A percentile compares a stretch with the other conserved stretches of the same genome.
Conservation (phyloP, 2,113 vertebrate genomes). For the Hemiprocne comata region DNA sequence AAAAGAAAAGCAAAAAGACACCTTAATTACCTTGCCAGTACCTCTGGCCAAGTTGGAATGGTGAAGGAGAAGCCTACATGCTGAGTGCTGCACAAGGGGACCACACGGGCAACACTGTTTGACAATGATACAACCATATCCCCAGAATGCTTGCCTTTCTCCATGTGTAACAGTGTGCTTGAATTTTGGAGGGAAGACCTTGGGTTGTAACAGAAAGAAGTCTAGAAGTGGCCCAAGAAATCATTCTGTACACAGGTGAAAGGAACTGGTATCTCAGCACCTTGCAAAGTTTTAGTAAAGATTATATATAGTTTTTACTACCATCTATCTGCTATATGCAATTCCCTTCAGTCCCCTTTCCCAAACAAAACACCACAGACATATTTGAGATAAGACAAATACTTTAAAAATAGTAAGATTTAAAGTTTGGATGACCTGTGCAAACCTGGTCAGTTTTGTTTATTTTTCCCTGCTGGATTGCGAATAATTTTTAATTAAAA, state of each 20-base stretch:
- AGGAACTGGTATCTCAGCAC: not conserved
- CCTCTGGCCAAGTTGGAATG: not conserved
- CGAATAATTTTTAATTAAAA: not conserved
- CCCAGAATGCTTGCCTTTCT: not conserved
- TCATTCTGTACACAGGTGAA: not conserved
- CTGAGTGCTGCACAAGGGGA: not conserved
- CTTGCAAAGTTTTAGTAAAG: not conserved
- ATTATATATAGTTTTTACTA: not conserved
- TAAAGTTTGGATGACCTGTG: not conserved
- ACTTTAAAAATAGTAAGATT: not conserved
- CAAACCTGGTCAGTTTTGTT: not conserved
- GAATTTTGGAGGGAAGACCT: not conserved
- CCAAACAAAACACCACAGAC: not conserved
- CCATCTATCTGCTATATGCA: not conserved
- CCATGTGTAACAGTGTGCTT: not conserved
- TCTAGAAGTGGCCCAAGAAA: not conserved
- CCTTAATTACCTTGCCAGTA: not conserved
- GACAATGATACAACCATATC: not conserved
- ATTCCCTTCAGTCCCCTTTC: not conserved
- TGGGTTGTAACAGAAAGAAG: not conserved
- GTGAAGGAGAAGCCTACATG: not conserved
- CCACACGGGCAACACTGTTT: accelerated
- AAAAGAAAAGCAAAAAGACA: not conserved
- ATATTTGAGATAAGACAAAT: not conserved
- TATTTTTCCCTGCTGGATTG: not conserved